phyloP scores from a whole-genome alignment of 2,113 vertebrate genomes.

The Semicossyphus pulcher region DNA sequence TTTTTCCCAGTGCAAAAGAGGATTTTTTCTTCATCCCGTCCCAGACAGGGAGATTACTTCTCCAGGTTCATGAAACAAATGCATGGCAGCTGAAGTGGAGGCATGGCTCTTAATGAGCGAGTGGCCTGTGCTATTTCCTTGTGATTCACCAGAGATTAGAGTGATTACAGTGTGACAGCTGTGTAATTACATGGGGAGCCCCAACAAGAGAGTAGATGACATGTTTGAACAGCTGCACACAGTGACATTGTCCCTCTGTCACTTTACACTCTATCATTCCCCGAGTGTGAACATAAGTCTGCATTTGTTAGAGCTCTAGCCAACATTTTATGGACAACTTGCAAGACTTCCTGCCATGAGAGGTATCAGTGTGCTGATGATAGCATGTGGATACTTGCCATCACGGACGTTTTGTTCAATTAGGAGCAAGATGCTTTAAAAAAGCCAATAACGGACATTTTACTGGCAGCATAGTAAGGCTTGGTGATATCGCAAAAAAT shows the following conservation, averaged over 20 bases:
- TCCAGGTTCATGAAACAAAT: constrained; percentile 56
- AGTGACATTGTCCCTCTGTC: constrained; percentile 49
- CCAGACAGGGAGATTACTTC: constrained; percentile 47
- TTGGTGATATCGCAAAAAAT: no score
- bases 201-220: constrained; percentile 58
- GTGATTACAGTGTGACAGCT: constrained; percentile 76
- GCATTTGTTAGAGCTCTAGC: constrained; percentile 26
- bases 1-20: constrained; percentile 1
- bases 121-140: constrained; percentile 56
- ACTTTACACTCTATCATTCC: constrained; percentile 16
- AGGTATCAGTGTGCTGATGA: neutral
- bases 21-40: constrained; percentile 15
- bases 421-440: neutral
- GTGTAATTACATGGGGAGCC: constrained; percentile 75
- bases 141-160: constrained; percentile 69
- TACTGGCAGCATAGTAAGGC: no score
- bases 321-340: constrained; percentile 6
- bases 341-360: neutral
- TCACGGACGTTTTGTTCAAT: neutral
- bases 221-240: constrained; percentile 73
- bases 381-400: neutral
- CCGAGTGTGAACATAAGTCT: constrained; percentile 21
- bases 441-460: neutral
- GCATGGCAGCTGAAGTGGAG: constrained; percentile 39
- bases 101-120: constrained; percentile 58